A percentile compares a stretch with the other conserved stretches of the same genome.
Evolutionary conservation across 2,797 vertebrate genomes (phyloP).

Genomic region (Coregonus suidteri): DNA sequence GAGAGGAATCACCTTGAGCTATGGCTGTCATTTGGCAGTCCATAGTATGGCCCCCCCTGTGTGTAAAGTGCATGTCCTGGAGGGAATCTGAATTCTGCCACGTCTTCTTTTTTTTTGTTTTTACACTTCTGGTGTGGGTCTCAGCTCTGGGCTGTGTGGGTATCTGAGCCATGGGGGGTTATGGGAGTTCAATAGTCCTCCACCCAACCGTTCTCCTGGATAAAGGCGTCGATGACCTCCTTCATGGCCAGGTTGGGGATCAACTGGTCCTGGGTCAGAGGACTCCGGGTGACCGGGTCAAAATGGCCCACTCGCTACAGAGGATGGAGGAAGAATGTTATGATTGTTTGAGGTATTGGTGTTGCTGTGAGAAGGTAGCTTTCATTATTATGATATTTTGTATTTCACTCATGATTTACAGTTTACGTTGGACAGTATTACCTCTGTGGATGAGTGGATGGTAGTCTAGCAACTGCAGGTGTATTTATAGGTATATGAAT

Average conservation of each 20-base stretch:
- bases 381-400: too few relatives aligned
- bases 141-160: not conserved
- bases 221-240: slow-evolving; percentile 96
- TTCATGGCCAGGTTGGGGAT: slow-evolving; percentile 99
- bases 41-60: slow-evolving; percentile 26
- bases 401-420: too few relatives aligned
- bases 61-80: slow-evolving; percentile 57
- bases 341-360: not conserved
- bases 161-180: not conserved
- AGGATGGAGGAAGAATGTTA: slow-evolving; percentile 14
- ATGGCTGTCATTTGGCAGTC: slow-evolving; percentile 56
- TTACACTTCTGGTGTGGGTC: not conserved
- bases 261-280: slow-evolving; percentile 96
- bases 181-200: slow-evolving; percentile 89
- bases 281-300: slow-evolving; percentile 94
- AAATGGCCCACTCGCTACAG: slow-evolving; percentile 94
- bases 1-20: not conserved
- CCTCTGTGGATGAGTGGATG: too few relatives aligned
- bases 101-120: not conserved
- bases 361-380: too few relatives aligned
- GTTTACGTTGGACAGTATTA: too few relatives aligned
- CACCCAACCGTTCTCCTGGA: slow-evolving; percentile 98
- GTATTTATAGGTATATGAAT: too few relatives aligned
- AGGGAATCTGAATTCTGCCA: not conserved
- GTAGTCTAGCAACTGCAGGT: too few relatives aligned